phyloP scores from a whole-genome alignment of 2,797 vertebrate species.

The Melanogrammus aeglefinus region DNA sequence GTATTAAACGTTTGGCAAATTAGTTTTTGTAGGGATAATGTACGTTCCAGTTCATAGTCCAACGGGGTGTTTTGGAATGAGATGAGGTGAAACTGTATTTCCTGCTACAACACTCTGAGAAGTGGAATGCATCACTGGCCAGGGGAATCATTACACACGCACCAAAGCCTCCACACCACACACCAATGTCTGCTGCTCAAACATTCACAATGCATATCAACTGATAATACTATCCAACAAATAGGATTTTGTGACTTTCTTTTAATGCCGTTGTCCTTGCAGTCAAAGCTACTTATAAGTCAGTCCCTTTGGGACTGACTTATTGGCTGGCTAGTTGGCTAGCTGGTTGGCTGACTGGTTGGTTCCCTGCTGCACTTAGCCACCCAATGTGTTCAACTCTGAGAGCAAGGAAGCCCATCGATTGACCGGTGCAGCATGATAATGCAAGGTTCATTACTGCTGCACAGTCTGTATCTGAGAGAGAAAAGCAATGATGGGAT shows the following conservation, averaged over 20 bases:
- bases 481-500: slow-evolving; percentile 36
- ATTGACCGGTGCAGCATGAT: slow-evolving; percentile 39
- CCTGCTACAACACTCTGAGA: slow-evolving; percentile 34
- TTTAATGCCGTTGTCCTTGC: slow-evolving; percentile 19
- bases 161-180: slow-evolving; percentile 27
- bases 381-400: background rate
- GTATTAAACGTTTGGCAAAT: background rate
- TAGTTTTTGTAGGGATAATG: background rate
- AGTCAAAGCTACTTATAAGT: slow-evolving; percentile 44
- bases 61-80: slow-evolving; percentile 35
- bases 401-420: slow-evolving; percentile 39
- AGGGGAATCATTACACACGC: slow-evolving; percentile 45
- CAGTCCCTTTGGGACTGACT: background rate
- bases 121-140: slow-evolving; percentile 48
- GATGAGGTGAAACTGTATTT: slow-evolving; percentile 39
- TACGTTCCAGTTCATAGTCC: background rate
- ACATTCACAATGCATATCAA: background rate
- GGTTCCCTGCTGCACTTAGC: background rate
- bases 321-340: background rate
- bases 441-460: slow-evolving; percentile 49
- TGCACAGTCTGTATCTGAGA: slow-evolving; percentile 26
- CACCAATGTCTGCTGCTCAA: background rate
- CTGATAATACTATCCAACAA: background rate
- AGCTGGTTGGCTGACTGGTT: background rate
- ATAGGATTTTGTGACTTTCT: slow-evolving; percentile 28